Evolutionary conservation across 2,888 invertebrate genomes (phyloP).

Genomic region (Archaeoteleia sp.): DNA sequence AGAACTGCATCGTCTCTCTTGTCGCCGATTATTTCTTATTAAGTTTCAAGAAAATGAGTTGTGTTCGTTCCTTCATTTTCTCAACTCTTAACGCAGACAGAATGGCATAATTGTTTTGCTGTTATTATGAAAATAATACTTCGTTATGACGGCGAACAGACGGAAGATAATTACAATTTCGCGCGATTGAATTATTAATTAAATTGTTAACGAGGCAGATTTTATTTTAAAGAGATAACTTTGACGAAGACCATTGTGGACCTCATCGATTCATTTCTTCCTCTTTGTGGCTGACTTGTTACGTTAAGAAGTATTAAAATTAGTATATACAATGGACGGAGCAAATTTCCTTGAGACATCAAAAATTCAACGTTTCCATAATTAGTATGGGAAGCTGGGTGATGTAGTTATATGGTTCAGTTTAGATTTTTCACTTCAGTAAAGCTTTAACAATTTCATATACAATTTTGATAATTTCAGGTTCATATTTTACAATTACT

Average conservation of each 20-base stretch:
- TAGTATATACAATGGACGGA: constrained; percentile 28
- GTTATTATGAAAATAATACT: constrained; percentile 58
- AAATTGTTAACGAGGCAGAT: constrained; percentile 73
- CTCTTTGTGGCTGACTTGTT: constrained; percentile 36
- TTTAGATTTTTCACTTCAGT: no score
- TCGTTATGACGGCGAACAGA: constrained; percentile 16
- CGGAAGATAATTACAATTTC: constrained; percentile 59
- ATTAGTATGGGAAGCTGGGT: no score
- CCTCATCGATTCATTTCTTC: constrained; percentile 54
- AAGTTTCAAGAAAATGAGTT: constrained; percentile 12
- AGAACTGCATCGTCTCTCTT: no score
- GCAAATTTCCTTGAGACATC: constrained; percentile 26
- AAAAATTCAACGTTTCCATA: constrained; percentile 11
- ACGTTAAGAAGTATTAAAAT: constrained; percentile 41
- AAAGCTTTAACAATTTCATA: neutral
- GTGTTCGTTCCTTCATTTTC: constrained; percentile 6
- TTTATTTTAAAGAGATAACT: constrained; percentile 58
- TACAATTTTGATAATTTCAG: no score
- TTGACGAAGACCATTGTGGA: constrained; percentile 54
- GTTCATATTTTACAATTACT: no score
- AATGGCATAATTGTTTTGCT: constrained; percentile 67
- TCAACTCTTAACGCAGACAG: neutral
- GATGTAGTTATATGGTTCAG: no score
- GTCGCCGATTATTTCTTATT: constrained; percentile 3
- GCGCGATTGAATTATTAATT: constrained; percentile 74